A percentile compares a stretch with the other conserved stretches of the same genome.
phyloP scores from a whole-genome alignment of 2,113 vertebrate species.

The Corythaeola cristata region DNA sequence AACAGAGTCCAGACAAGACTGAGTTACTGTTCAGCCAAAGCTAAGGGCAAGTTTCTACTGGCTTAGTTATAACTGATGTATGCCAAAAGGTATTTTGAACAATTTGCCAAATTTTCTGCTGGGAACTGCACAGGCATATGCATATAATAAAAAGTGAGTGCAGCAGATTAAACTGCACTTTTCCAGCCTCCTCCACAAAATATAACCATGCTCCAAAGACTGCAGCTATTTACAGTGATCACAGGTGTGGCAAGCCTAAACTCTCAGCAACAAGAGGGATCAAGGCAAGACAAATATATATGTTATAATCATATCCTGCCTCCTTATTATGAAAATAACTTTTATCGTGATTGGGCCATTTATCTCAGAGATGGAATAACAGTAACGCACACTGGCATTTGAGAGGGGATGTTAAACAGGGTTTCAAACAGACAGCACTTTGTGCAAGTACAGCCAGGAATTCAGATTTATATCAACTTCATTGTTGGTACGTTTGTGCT shows the following conservation, averaged over 20 bases:
- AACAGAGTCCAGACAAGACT: constrained; percentile 63
- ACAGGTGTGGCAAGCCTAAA: constrained; percentile 29
- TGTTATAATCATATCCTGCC: not conserved
- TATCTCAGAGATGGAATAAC: not conserved
- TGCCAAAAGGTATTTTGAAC: constrained; percentile 63
- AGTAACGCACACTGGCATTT: not conserved
- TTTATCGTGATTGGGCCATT: not conserved
- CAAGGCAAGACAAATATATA: not conserved
- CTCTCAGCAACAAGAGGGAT: not conserved
- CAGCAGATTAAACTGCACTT: constrained; percentile 33
- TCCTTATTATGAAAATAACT: not conserved
- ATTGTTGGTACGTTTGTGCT: not conserved
- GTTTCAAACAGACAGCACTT: constrained; percentile 11
- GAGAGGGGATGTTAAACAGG: not conserved
- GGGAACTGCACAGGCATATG: constrained; percentile 37
- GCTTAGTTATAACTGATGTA: constrained; percentile 55
- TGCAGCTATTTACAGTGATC: not conserved
- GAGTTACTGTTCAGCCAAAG: constrained; percentile 37
- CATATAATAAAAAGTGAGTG: constrained; percentile 48
- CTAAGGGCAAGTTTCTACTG: constrained; percentile 65
- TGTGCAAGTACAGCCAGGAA: not conserved
- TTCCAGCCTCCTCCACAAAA: constrained; percentile 26
- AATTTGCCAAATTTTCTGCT: constrained; percentile 46
- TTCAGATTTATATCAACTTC: not conserved
- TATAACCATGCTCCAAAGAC: not conserved